Conservation (phyloP, 92 coral and sea anemone genomes). For the Zoanthus sociatus region DNA sequence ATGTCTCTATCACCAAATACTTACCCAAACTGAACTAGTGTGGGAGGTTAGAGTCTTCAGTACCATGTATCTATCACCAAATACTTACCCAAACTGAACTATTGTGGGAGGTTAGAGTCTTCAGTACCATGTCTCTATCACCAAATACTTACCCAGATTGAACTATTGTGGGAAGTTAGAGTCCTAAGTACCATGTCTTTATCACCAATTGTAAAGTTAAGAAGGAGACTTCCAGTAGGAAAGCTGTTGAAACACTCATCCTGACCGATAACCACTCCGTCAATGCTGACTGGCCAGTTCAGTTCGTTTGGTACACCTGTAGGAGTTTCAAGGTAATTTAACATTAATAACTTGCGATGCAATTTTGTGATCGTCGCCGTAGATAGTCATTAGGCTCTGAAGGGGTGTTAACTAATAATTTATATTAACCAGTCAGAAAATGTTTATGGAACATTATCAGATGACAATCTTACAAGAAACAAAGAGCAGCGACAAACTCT, state of each 20-base stretch:
- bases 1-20: not conserved
- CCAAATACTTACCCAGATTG: conserved; percentile 34
- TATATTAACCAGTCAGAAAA: no score
- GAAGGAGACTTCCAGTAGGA: conserved; percentile 14
- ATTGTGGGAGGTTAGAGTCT: conserved; percentile 32
- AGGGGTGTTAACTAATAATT: no score
- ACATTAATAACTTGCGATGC: not conserved
- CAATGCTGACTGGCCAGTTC: conserved; percentile 24
- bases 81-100: conserved; percentile 36
- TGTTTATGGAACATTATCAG: no score
- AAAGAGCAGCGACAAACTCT: no score
- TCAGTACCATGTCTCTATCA: not conserved
- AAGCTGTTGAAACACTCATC: conserved; percentile 43
- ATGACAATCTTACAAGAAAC: no score
- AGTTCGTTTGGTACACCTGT: conserved; percentile 29
- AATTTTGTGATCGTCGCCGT: not conserved
- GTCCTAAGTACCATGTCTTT: conserved; percentile 4
- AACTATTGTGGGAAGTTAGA: conserved; percentile 30
- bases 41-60: conserved; percentile 29
- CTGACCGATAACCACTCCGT: conserved; percentile 29
- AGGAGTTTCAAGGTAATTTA: not conserved
- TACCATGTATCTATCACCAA: not conserved
- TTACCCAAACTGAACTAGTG: conserved; percentile 41
- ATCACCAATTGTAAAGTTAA: not conserved
- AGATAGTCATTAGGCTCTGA: no score